These are phyloP conservation scores for Elephantulus edwardii DNA, from an alignment of 2,113 vertebrate genomes.

Conservation along the genomic window DNA sequence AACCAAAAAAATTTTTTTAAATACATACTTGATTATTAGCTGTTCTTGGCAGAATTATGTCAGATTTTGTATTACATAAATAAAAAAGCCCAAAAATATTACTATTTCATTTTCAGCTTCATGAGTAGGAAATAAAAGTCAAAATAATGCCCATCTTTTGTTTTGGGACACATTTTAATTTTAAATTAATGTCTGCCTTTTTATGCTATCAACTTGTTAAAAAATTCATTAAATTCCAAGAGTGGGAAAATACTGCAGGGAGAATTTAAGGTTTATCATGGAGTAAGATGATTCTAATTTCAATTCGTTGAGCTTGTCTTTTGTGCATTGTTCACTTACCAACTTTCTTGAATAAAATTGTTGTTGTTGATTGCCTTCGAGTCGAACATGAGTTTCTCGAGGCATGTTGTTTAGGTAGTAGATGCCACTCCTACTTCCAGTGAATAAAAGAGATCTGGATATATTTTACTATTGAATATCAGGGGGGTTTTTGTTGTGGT, in stretches of 20 bases:
- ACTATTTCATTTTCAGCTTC: conserved; percentile 8
- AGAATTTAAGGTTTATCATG: not conserved
- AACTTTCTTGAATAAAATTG: conserved; percentile 38
- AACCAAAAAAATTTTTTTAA: not conserved
- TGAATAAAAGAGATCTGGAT: not conserved
- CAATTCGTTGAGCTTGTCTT: not conserved
- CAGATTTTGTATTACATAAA: not conserved
- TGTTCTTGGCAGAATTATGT: not conserved
- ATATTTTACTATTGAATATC: conserved; percentile 19
- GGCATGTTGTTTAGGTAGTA: too few relatives aligned
- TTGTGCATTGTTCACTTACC: not conserved
- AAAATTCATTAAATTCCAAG: not conserved
- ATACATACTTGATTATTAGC: not conserved
- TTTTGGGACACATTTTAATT: not conserved
- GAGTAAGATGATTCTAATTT: not conserved
- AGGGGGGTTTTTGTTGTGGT: not conserved
- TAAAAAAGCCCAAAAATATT: not conserved
- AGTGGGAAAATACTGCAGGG: not conserved
- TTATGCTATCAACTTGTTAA: conserved; percentile 3
- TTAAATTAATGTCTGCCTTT: conserved; percentile 1
- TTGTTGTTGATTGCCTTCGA: too few relatives aligned
- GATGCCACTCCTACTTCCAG: too few relatives aligned
- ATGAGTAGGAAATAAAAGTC: conserved; percentile 17
- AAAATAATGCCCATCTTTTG: not conserved
- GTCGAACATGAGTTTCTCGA: too few relatives aligned